phyloP scores from a whole-genome alignment of 2,797 vertebrate genomes.

The Pristis pectinata region DNA sequence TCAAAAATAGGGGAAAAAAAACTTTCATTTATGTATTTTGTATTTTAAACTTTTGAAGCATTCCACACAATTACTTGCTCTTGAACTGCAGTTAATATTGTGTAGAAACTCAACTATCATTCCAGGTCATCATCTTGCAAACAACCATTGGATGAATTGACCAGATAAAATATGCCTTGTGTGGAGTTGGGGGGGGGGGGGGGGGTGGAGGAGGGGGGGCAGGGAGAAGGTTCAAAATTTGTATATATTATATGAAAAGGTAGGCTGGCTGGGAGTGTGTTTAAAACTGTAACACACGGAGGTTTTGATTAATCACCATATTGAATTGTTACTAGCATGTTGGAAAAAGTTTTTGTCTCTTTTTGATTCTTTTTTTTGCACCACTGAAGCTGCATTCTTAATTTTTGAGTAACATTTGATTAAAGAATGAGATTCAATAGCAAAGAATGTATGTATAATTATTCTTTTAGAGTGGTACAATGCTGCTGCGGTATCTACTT shows the following conservation, averaged over 20 bases:
- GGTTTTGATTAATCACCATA: not conserved
- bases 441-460: not conserved
- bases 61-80: not conserved
- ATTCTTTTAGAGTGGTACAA: not conserved
- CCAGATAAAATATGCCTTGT: not conserved
- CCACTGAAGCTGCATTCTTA: not conserved
- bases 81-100: not conserved
- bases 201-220: no score
- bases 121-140: not conserved
- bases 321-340: not conserved
- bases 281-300: not conserved
- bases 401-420: not conserved
- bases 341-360: not conserved
- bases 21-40: not conserved
- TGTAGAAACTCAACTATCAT: not conserved
- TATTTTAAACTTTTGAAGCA: not conserved
- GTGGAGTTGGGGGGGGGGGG: no score
- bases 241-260: slow-evolving; percentile 11
- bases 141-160: not conserved
- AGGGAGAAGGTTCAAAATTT: not conserved
- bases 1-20: not conserved
- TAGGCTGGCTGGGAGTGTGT: slow-evolving; percentile 34
- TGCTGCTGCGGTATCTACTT: not conserved
- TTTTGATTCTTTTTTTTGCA: not conserved
- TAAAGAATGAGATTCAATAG: not conserved